Base-by-base conservation (phyloP, 2,797 vertebrate genomes). In the Bufotes viridis region DNA sequence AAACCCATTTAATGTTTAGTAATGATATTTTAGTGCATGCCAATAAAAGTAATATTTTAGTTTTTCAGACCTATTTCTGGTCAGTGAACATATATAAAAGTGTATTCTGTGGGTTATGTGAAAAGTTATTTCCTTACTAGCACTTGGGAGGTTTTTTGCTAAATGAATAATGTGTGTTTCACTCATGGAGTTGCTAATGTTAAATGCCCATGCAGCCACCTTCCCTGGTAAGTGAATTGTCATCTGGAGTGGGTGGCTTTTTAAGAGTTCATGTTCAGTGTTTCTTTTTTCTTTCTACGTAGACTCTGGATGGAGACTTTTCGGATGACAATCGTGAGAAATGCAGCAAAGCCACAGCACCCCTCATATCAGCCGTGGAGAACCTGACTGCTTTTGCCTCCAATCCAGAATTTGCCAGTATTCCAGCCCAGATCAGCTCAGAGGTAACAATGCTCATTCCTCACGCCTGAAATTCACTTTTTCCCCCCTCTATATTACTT, bases 371-470 rank as follows among this genome's bases (percentile, higher is more conserved):
- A 90, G 98, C 98, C 7, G 98, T 99, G 87, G 98, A 99, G 92
- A 99, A 99, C 91, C 92, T 99, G 89, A 97, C 98, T 0, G 97
- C 98, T 0, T 99, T 99, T 86, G 97, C 98, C 69, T 99, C 96
- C 74, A 99, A 99, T 93, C 98, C 98, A 0, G 98, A 99, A 90
- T 99, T 99, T 92, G 98, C 97, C 81, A 99, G 98, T 91, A 95
- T 99, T 90, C 98, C 98, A 0, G 98, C 98, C 55, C 98, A 99
- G 93, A 99, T 99, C 93, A 99, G 98, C 93, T 93, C 95, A 0
- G 98, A 99, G 97, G 98, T 99, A 93, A 24, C 2, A 29, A 20
- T 42, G 80, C 70, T 10, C 7, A 14, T n/a, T 34, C 24, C 9
- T 78, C 22, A 55, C 69, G 11, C 74, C 6, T 60, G 2, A 57